These are phyloP conservation scores for Chinchilla lanigera DNA, from an alignment of 2,113 vertebrate species.

Conservation along the genomic window DNA sequence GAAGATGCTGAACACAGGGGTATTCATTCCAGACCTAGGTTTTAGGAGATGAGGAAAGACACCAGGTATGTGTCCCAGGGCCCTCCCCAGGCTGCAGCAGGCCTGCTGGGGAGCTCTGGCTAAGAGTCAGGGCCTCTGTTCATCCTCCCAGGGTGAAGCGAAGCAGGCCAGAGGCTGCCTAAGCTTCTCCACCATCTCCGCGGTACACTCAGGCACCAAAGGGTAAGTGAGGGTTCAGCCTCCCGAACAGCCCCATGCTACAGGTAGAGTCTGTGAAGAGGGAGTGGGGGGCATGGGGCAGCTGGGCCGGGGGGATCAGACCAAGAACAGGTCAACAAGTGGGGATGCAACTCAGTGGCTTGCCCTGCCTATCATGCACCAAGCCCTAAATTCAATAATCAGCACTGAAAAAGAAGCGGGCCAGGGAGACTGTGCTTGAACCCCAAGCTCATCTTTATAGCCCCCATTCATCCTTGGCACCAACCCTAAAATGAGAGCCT, in stretches of 20 bases:
- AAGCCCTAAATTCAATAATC: background rate
- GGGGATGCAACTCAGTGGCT: background rate
- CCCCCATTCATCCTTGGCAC: background rate
- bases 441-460: background rate
- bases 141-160: background rate
- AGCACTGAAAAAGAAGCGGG: background rate
- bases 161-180: background rate
- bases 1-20: background rate
- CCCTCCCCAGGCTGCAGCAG: background rate
- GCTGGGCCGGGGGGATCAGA: background rate
- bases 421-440: background rate
- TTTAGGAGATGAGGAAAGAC: background rate
- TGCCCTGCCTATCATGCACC: background rate
- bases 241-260: background rate
- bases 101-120: background rate
- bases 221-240: background rate
- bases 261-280: background rate
- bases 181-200: background rate
- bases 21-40: background rate
- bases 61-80: background rate
- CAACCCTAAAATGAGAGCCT: background rate
- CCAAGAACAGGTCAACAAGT: slow-evolving; percentile 3
- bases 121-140: background rate
- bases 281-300: background rate
- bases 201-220: background rate